Conservation (phyloP, 2,113 vertebrate genomes). For the Genyomyrus donnyi region DNA sequence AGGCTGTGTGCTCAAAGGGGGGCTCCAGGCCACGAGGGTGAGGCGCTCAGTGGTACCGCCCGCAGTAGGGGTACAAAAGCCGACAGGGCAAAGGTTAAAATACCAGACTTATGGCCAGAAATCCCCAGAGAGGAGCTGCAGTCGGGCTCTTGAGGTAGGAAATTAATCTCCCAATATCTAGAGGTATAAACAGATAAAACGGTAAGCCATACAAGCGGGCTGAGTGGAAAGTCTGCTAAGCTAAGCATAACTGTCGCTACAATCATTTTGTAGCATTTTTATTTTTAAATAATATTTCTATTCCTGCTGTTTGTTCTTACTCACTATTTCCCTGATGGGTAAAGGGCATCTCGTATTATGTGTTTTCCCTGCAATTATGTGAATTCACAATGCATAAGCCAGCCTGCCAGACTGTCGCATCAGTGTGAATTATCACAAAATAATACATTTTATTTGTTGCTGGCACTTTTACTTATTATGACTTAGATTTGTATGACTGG, state of each 20-base stretch:
- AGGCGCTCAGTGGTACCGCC: neutral
- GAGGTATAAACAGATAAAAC: neutral
- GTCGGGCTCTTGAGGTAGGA: neutral
- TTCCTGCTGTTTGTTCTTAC: neutral
- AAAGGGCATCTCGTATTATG: neutral
- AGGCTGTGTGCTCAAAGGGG: neutral
- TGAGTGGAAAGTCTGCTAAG: neutral
- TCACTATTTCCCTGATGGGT: neutral
- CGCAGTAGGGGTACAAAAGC: neutral
- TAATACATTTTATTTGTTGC: neutral
- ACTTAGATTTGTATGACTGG: neutral
- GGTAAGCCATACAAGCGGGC: neutral
- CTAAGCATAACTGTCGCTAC: neutral
- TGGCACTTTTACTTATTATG: neutral
- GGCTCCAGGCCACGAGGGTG: neutral
- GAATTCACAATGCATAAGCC: neutral
- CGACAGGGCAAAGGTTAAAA: neutral
- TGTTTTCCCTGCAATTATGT: neutral
- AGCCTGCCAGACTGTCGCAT: neutral
- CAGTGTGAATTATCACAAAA: neutral
- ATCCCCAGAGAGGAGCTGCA: neutral
- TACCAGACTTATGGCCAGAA: neutral
- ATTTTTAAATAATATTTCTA: neutral
- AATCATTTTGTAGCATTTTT: neutral
- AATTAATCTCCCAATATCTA: conserved; percentile 11